Percentiles rank a stretch among this genome's conserved stretches.
These are phyloP conservation scores for Drosophila tsacasi DNA, from an alignment of 1,140 invertebrate species.

Conservation along the genomic window DNA sequence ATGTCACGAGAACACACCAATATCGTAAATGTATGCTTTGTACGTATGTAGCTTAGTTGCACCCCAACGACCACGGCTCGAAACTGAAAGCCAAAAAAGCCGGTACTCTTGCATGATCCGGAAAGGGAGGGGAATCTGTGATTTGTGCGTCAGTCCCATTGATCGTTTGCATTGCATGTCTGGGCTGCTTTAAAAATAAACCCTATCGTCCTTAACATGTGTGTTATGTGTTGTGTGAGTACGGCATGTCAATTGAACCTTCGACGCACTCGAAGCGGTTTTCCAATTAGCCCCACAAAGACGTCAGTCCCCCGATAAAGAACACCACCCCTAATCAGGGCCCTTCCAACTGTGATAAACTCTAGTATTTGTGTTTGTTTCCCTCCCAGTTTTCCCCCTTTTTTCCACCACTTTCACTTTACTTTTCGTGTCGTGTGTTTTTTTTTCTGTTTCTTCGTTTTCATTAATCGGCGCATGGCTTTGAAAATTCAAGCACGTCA, in stretches of 20 bases:
- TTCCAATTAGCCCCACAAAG: constrained; percentile 36
- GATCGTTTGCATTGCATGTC: constrained; percentile 40
- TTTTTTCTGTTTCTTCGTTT: constrained; percentile 12
- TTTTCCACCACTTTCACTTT: constrained; percentile 29
- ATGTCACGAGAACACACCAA: constrained; percentile 6
- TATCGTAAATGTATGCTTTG: constrained; percentile 35
- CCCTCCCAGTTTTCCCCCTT: constrained; percentile 2
- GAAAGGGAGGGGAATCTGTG: constrained; percentile 16
- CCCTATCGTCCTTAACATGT: constrained; percentile 11
- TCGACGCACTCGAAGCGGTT: constrained; percentile 30
- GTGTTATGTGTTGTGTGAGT: constrained; percentile 9
- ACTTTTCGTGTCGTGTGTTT: constrained; percentile 46
- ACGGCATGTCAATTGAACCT: constrained; percentile 26
- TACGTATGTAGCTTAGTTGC: constrained; percentile 27
- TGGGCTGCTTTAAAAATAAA: constrained; percentile 43
- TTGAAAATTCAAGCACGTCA: constrained; percentile 62
- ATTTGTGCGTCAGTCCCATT: constrained; percentile 49
- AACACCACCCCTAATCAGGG: constrained; percentile 25
- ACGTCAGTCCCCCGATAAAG: constrained; percentile 23
- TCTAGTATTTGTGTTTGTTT: constrained; percentile 16
- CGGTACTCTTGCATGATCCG: constrained; percentile 26
- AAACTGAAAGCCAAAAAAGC: too few relatives aligned
- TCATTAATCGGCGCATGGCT: constrained; percentile 67
- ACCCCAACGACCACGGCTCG: constrained; percentile 10
- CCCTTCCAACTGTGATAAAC: constrained; percentile 16